phyloP scores from a whole-genome alignment of 2,888 invertebrate species.

The Melanostoma scalare region DNA sequence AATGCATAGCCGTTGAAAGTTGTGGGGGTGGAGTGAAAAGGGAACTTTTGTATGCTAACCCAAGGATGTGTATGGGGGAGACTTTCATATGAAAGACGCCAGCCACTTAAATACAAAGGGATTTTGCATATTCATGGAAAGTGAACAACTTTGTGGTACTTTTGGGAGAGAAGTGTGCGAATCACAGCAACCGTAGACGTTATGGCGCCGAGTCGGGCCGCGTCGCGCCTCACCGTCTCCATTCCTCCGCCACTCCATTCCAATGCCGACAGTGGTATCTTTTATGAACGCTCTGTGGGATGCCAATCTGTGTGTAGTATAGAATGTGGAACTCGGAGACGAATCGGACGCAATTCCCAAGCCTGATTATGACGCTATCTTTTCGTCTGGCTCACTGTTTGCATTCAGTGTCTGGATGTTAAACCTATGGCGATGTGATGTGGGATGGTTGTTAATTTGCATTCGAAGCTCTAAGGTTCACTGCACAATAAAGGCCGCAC shows the following conservation, averaged over 20 bases:
- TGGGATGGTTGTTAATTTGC: slow-evolving; percentile 58
- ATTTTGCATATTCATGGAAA: slow-evolving; percentile 76
- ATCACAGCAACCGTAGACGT: slow-evolving; percentile 54
- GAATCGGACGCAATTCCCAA: slow-evolving; percentile 59
- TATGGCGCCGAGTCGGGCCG: slow-evolving; percentile 18
- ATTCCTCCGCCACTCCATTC: not conserved
- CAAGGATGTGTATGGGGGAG: slow-evolving; percentile 31
- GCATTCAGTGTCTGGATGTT: slow-evolving; percentile 21
- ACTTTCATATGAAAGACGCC: slow-evolving; percentile 60
- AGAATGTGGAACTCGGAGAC: slow-evolving; percentile 40
- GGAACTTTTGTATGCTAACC: slow-evolving; percentile 42
- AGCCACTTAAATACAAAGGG: slow-evolving; percentile 67
- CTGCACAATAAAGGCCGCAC: slow-evolving; percentile 41
- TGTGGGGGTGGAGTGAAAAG: not conserved
- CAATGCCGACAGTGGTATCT: slow-evolving; percentile 26
- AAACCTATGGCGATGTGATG: slow-evolving; percentile 18
- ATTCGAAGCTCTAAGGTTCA: slow-evolving; percentile 52
- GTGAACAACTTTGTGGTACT: slow-evolving; percentile 75
- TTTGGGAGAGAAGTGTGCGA: slow-evolving; percentile 70
- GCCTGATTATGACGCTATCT: slow-evolving; percentile 56
- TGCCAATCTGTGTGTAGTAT: not conserved
- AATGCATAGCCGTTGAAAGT: slow-evolving; percentile 53
- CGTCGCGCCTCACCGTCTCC: not conserved
- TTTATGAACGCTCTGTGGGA: not conserved
- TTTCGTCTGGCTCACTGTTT: slow-evolving; percentile 54